Base-by-base conservation (phyloP, 2,797 vertebrate genomes). In the Pipistrellus pipistrellus region DNA sequence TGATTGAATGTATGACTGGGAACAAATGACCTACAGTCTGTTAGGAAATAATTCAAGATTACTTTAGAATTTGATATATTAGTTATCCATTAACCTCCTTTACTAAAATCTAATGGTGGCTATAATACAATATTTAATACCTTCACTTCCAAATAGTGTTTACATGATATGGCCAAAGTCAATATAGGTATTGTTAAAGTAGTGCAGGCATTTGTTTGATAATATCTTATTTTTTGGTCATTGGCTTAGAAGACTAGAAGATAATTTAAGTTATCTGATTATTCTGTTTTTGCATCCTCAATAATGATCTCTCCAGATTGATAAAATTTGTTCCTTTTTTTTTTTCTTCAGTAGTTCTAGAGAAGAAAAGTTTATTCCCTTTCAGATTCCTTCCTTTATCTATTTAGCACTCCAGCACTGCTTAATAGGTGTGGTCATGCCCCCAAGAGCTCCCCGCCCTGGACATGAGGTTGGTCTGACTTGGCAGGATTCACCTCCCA, bases 41-140 rank as follows among this genome's bases (percentile, higher is more conserved):
- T 53, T 18, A 76, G 73, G n/a, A 95, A 95, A 53, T 59, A 62
- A 46, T 85, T 94, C 27, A 75, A 0, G 38, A 27, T 68, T 75
- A 32, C 32, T 81, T 66, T 71, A 41, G 15, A 87, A 51, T 53
- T 73, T 59, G 44, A 44, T 73, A 6, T 41, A 23, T 51, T 85
- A 6, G 2, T 83, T 73, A 82, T 38, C 53, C 25, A 62, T 46
- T 68, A 44, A 68, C 84, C 68, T 62, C 20, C 41, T 80, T 85
- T 30, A 69, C 48, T 83, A 85, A 44, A 48, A 38, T 72, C 27
- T 10, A 17, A 38, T 25, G 4, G 13, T 57, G 51, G 35, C 44
- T 18, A 0, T 55, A 77, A 21, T 25, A 35, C 1, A 35, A 5
- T 25, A 27, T 38, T 90, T 71, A 46, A 62, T n/a, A 4, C 41